Evolutionary conservation across 2,888 invertebrate genomes (phyloP), one percentile per base, ranked within the genome.

Genomic region (Drosophila setosimentum): DNA sequence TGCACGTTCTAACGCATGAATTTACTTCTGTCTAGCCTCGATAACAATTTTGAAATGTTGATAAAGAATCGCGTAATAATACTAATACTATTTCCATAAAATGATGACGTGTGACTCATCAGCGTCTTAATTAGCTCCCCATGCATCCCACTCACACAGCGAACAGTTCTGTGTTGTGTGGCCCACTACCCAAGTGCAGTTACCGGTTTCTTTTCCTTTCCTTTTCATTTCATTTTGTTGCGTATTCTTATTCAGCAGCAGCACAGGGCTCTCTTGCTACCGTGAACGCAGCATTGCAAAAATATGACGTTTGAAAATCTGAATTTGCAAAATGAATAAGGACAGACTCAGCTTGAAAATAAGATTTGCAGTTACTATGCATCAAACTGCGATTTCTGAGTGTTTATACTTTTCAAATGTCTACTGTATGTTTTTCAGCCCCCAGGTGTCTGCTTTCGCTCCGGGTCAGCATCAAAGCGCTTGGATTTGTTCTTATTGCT

Each of bases 101-200:
- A 27, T n/a, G 10, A 18, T 16, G 18, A 4, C 35, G 40, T 21
- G 57, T 13, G 10, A 30, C 40, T 30, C 32, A 40, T 59, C 29
- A 21, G 18, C n/a, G 27, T 49, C 21, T 42, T 42, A 21, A 21
- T 42, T 21, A 42, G 11, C 42, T 16, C 27, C 7, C n/a, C n/a
- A 24, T n/a, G 6, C 48, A 13, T 13, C n/a, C 55, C n/a, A 33
- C 11, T 24, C 21, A 42, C 18, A 37, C 11, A 42, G 35, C 37
- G 11, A n/a, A 27, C 13, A 16, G 16, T 8, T 49, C 13, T 45
- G 24, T 32, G 16, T 13, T 21, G 1, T 18, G 29, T 75, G 80
- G 50, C 76, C 80, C 42, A 80, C 70, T 80, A 67, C 37, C 69
- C 48, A 55, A 71, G 42, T 65, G 76, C 64, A 62, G 33, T 54